Evolutionary conservation across 1,140 invertebrate genomes (phyloP).

Genomic region (Glossosoma conforme): DNA sequence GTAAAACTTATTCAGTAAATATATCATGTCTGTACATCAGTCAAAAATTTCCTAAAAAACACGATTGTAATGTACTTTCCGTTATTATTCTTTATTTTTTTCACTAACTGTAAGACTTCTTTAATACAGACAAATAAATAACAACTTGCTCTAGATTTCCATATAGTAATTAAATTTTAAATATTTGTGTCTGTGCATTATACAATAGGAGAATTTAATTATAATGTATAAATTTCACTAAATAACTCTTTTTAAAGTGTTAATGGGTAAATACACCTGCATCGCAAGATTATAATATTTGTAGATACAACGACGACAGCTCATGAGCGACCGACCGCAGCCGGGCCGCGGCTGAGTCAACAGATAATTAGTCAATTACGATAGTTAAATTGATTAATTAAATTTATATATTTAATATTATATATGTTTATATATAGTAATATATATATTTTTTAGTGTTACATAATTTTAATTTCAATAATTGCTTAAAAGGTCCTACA

Average conservation of each 20-base stretch:
- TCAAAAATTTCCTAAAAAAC: conserved; percentile 50
- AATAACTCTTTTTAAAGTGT: conserved; percentile 28
- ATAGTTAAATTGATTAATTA: conserved; percentile 49
- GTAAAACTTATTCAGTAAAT: conserved; percentile 51
- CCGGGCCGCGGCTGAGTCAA: conserved; percentile 44
- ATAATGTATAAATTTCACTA: conserved; percentile 50
- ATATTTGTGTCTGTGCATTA: conserved; percentile 46
- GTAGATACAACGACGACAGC: not conserved
- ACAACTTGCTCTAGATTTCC: conserved; percentile 51
- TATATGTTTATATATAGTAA: conserved; percentile 20
- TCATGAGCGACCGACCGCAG: conserved; percentile 18
- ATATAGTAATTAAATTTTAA: conserved; percentile 50
- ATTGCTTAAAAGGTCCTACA: conserved; percentile 28
- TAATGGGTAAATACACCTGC: conserved; percentile 51
- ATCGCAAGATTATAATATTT: conserved; percentile 43
- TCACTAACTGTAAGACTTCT: conserved; percentile 49
- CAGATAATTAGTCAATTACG: conserved; percentile 54
- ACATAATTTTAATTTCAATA: conserved; percentile 26
- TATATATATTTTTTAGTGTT: conserved; percentile 27
- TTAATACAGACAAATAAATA: conserved; percentile 54
- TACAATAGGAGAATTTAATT: conserved; percentile 49
- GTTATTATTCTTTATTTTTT: conserved; percentile 47
- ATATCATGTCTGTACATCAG: conserved; percentile 49
- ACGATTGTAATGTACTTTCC: conserved; percentile 51
- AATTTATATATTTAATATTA: conserved; percentile 19